These are phyloP conservation scores for Agonum fuliginosum DNA, from an alignment of 2,888 invertebrate genomes.

Conservation along the genomic window DNA sequence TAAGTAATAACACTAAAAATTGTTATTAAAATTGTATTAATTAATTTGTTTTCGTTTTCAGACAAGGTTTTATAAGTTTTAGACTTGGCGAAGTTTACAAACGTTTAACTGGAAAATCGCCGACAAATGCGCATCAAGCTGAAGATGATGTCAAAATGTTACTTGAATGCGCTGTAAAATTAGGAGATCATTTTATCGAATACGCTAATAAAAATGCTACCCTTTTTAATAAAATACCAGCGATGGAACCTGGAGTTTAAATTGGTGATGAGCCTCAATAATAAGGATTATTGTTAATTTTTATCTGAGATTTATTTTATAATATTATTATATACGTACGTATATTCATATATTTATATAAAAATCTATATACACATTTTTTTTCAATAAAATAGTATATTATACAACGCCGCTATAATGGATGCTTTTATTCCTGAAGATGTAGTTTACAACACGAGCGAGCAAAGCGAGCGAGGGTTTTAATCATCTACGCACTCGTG, in stretches of 20 bases:
- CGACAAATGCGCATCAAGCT: slow-evolving; percentile 77
- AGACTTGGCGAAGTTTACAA: slow-evolving; percentile 76
- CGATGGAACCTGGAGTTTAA: slow-evolving; percentile 63
- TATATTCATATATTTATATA: too few species aligned
- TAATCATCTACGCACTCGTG: too few species aligned
- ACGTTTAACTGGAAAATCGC: slow-evolving; percentile 73
- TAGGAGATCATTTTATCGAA: slow-evolving; percentile 76
- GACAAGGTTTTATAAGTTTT: slow-evolving; percentile 73
- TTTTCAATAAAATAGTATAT: too few species aligned
- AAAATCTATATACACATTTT: too few species aligned
- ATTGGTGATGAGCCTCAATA: slow-evolving; percentile 54
- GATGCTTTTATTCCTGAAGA: too few species aligned
- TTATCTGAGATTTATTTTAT: too few species aligned
- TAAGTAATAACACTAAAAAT: slow-evolving; percentile 24
- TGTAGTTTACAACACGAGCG: too few species aligned
- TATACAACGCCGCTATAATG: too few species aligned
- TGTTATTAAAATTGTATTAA: too few species aligned
- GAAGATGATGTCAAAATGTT: slow-evolving; percentile 82
- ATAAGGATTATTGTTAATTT: background rate
- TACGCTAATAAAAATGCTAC: slow-evolving; percentile 74
- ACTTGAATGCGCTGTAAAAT: slow-evolving; percentile 77
- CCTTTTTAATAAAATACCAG: slow-evolving; percentile 68
- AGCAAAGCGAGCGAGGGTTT: too few species aligned
- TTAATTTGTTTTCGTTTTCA: slow-evolving; percentile 61
- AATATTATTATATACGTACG: too few species aligned